Base-by-base conservation (phyloP, 2,888 invertebrate species). In the Agrotis clavis region DNA sequence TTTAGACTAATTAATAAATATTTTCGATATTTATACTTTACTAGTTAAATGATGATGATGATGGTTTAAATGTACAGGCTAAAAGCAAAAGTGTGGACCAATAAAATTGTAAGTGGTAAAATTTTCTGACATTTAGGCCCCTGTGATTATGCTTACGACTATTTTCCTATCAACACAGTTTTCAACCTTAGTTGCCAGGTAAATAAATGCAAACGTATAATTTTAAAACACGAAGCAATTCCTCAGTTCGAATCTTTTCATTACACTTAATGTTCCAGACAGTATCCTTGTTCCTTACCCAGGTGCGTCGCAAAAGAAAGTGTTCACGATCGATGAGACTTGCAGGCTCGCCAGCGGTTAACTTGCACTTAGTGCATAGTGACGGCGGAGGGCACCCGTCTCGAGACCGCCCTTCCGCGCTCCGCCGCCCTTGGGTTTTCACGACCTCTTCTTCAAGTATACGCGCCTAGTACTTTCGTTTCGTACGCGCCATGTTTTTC, bases 281-380 rank as follows among this genome's bases (percentile, higher is more conserved):
- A 47, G 45, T 68, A 53, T 76, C 81, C 83, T 70, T 61, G 67
- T 76, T 79, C 74, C 71, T 77, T 81, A 83, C 51, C 71, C 84
- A 82, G 83, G 81, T 85, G 77, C 78, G 79, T 82, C 81, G 84
- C 81, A 83, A 82, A 81, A 91, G 92, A 93, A 93, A 93, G 91
- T 92, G 84, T 84, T 88, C 88, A 86, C 92, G 93, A 94, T 95
- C 94, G 93, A 92, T 93, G 92, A 83, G 88, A 88, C 88, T 88
- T 88, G 87, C 87, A 88, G 86, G 83, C 86, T 87, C 85, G 81
- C 87, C 83, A 78, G 83, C 86, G 85, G 84, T 85, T 85, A 86
- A 88, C 89, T 91, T 94, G 94, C 95, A 94, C 92, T 94, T 91
- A 89, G 90, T 92, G 93, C 93, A 94, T 90, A 91, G 93, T 90